Percentiles rank a stretch among this genome's conserved stretches.
phyloP scores from a whole-genome alignment of 2,113 vertebrate genomes.

The Leptocoma aspasia region DNA sequence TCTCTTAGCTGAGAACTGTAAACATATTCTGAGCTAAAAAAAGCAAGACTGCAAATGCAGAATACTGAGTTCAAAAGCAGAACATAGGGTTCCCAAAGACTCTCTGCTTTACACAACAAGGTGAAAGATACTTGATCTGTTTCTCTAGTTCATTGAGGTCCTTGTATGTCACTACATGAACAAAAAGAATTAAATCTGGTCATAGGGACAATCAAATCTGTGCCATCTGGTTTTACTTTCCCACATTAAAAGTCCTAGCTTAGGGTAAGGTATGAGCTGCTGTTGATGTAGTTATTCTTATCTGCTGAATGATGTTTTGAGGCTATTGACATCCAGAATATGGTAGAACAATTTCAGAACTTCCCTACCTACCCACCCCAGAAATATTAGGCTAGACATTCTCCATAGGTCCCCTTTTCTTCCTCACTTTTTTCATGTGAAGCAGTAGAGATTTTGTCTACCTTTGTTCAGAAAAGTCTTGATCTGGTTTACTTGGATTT shows the following conservation, averaged over 20 bases:
- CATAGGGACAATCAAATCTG: not conserved
- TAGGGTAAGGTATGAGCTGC: not conserved
- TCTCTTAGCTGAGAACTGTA: not conserved
- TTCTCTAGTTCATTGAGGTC: not conserved
- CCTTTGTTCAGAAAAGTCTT: not conserved
- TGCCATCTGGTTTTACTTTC: not conserved
- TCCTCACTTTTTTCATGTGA: not conserved
- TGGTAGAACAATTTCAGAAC: not conserved
- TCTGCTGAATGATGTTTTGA: not conserved
- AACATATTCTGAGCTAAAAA: not conserved
- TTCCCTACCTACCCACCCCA: not conserved
- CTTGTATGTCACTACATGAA: not conserved
- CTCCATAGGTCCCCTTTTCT: not conserved
- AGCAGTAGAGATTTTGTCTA: not conserved
- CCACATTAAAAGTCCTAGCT: not conserved
- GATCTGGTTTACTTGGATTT: not conserved
- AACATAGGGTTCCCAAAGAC: not conserved
- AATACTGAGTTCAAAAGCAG: not conserved
- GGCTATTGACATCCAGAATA: not conserved
- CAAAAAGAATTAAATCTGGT: not conserved
- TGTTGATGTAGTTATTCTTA: not conserved
- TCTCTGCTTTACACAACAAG: not conserved
- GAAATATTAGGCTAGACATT: not conserved
- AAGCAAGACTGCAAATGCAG: not conserved
- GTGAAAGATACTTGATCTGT: not conserved